Percentiles rank a stretch among this genome's conserved stretches.
Evolutionary conservation across 2,888 invertebrate species (phyloP).

Genomic region (Panorpa germanica): DNA sequence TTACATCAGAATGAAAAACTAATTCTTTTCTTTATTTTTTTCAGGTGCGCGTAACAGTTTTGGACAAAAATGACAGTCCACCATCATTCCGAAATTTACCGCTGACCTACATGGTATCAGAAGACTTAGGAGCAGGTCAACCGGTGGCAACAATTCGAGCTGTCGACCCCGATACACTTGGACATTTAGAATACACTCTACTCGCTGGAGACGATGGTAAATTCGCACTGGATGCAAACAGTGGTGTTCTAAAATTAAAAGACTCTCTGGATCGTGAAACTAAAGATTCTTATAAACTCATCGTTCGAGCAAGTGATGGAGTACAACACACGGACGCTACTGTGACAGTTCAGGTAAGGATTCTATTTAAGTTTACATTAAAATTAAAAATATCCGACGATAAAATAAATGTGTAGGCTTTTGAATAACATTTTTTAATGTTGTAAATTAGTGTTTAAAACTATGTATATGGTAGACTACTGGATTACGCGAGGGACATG

Average conservation of each 20-base stretch:
- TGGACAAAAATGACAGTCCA: slow-evolving; percentile 92
- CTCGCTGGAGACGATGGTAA: slow-evolving; percentile 42
- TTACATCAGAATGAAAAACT: too few species aligned
- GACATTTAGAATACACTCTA: slow-evolving; percentile 54
- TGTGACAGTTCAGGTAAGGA: slow-evolving; percentile 57
- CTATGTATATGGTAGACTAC: too few species aligned
- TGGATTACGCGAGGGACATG: too few species aligned
- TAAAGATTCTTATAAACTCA: slow-evolving; percentile 55
- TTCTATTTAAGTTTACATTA: slow-evolving; percentile 7
- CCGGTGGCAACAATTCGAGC: slow-evolving; percentile 59
- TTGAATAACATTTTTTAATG: slow-evolving; percentile 1
- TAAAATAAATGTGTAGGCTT: background rate
- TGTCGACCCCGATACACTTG: slow-evolving; percentile 71
- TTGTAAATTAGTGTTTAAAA: too few species aligned
- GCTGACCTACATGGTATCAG: slow-evolving; percentile 56
- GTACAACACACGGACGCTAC: slow-evolving; percentile 66
- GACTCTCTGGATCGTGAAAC: slow-evolving; percentile 73
- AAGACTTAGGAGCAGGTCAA: slow-evolving; percentile 69
- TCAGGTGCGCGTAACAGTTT: slow-evolving; percentile 68
- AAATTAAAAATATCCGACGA: background rate
- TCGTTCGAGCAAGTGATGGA: slow-evolving; percentile 75
- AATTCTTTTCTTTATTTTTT: slow-evolving; percentile 21
- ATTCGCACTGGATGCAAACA: slow-evolving; percentile 50
- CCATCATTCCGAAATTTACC: slow-evolving; percentile 66
- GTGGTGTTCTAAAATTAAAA: slow-evolving; percentile 52